phyloP scores from a whole-genome alignment of 2,888 invertebrate species.

The Eutolmus rufibarbis region DNA sequence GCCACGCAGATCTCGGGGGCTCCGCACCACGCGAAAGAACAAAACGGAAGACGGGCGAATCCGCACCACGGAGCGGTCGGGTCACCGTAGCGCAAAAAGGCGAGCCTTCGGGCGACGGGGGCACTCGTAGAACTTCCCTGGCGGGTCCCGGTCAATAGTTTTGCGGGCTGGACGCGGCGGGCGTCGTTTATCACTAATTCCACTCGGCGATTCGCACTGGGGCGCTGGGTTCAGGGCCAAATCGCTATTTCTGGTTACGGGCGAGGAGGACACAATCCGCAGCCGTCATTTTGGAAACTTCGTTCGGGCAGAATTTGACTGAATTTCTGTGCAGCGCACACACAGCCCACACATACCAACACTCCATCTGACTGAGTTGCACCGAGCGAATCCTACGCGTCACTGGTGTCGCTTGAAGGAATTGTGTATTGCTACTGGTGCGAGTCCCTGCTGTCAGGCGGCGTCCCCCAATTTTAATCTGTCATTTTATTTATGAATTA shows the following conservation, averaged over 20 bases:
- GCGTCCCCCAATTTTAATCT: neutral
- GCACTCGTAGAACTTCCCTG: neutral
- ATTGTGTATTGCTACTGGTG: neutral
- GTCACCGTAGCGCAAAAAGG: neutral
- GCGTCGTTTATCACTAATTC: neutral
- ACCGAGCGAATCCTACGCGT: neutral
- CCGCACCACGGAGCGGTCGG: neutral
- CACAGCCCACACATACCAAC: neutral
- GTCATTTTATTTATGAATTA: neutral
- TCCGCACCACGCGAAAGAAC: neutral
- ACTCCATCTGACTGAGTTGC: neutral
- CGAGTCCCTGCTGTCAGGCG: neutral
- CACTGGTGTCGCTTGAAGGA: neutral
- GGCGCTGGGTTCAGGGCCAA: neutral
- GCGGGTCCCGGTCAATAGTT: neutral
- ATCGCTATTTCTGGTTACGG: neutral
- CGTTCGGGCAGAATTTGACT: neutral
- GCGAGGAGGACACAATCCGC: neutral
- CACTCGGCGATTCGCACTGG: neutral
- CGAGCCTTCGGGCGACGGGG: neutral
- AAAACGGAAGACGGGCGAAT: neutral
- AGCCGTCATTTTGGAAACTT: slow-evolving; percentile 36
- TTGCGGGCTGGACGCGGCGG: neutral
- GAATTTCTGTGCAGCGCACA: neutral
- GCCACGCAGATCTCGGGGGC: neutral